Base-by-base conservation (phyloP, 2,113 vertebrate species). In the Rhinolophus ferrumequinum region DNA sequence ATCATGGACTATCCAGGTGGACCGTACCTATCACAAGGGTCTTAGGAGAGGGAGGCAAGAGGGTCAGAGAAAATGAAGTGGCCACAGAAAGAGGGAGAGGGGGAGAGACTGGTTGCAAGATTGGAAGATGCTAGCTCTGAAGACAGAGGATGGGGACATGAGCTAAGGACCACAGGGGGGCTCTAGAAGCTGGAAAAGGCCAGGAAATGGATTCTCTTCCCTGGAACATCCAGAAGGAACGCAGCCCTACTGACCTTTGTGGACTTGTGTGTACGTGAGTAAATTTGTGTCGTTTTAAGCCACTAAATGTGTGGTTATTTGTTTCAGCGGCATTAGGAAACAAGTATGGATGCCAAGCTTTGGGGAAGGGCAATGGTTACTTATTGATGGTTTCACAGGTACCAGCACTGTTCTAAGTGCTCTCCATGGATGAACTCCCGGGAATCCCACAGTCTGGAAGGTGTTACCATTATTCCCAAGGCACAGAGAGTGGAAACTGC, bases 401-500 rank as follows among this genome's bases (percentile, higher is more conserved):
- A 60, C 69, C 90, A 62, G 64, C 52, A 67, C 58, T 28, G 56
- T n/a, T 35, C 82, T 91, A 33, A 82, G 26, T 6, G 5, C 70
- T 93, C 79, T 69, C n/a, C 6, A 1, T 38, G 67, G 56, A 76
- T 82, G 67, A 87, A 50, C 69, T 47, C 73, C 9, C 11, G 18
- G 30, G 58, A 67, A 75, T 33, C 72, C 85, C 77, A 84, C 35
- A 69, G 18, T 84, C 70, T 28, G 80, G 75, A 35, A 83, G 70
- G 93, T 72, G 54, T 22, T 60, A 33, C 5, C 54, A 47, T 47
- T 6, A 67, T 11, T 30, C 26, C 35, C 50, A 0, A 88, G 85
- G 47, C 52, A 58, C 44, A 58, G 38, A 67, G 33, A 38, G 41
- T 41, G 26, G 24, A 50, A 52, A 73, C 41, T 15, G 44, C 62